Conservation (phyloP, 2,113 vertebrate species). For the Pteruthius melanotis region DNA sequence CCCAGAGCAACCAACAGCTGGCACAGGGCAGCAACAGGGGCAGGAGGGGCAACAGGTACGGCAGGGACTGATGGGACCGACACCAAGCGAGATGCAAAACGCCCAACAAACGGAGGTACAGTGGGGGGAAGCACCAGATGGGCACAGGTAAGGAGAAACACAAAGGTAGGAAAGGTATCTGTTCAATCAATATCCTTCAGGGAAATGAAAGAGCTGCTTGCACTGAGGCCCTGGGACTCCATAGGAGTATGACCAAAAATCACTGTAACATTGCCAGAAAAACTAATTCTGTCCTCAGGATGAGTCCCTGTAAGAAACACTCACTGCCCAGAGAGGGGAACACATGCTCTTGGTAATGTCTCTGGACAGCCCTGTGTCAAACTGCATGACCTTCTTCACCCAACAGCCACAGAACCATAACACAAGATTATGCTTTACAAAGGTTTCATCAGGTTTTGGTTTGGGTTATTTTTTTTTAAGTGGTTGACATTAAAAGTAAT, state of each 20-base stretch:
- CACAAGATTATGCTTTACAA: not conserved
- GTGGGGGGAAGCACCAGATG: not conserved
- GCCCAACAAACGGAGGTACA: not conserved
- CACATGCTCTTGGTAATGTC: not conserved
- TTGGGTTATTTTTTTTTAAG: not conserved
- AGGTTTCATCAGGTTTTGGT: not conserved
- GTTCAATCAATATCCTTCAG: not conserved
- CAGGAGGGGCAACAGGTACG: not conserved
- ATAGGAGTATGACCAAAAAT: not conserved
- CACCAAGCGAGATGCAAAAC: not conserved
- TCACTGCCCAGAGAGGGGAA: not conserved
- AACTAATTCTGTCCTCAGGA: not conserved
- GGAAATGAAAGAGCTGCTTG: not conserved
- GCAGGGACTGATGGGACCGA: rapidly evolving
- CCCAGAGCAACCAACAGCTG: rapidly evolving
- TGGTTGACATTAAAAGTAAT: not conserved
- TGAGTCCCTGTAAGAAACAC: not conserved
- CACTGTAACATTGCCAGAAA: not conserved
- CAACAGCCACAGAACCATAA: not conserved
- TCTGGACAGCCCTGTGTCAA: not conserved
- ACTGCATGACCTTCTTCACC: not conserved
- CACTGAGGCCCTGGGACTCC: not conserved
- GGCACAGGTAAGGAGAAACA: not conserved
- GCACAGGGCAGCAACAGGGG: not conserved
- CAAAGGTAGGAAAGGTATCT: not conserved